A percentile compares a stretch with the other conserved stretches of the same genome.
These are phyloP conservation scores for Cerastis leucographa DNA, from an alignment of 2,888 invertebrate genomes.

Conservation along the genomic window DNA sequence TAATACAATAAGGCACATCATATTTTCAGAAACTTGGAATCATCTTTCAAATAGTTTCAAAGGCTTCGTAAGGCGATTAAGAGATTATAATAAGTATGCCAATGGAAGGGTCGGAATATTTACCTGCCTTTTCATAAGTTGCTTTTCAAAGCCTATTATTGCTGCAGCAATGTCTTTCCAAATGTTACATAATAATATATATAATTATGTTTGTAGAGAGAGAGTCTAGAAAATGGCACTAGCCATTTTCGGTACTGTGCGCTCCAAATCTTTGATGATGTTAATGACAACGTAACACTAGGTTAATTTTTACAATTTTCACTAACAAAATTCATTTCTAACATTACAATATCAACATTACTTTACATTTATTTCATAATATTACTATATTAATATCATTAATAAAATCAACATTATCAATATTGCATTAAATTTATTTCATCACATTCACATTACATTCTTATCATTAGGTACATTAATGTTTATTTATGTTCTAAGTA, in stretches of 20 bases:
- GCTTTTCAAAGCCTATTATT: background rate
- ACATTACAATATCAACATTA: too few species aligned
- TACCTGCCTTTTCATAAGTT: slow-evolving; percentile 4
- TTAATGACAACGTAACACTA: background rate
- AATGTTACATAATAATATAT: background rate
- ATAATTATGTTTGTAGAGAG: background rate
- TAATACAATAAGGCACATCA: background rate
- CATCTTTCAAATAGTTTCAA: slow-evolving; percentile 36
- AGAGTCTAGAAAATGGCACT: too few species aligned
- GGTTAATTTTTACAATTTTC: too few species aligned
- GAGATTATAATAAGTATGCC: slow-evolving; percentile 37
- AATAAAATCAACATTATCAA: too few species aligned
- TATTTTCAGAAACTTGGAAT: slow-evolving; percentile 32
- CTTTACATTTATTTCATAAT: too few species aligned
- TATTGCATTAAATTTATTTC: too few species aligned
- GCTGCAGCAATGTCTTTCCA: background rate
- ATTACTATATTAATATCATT: too few species aligned
- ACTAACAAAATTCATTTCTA: too few species aligned
- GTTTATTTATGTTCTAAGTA: too few species aligned
- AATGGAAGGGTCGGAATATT: slow-evolving; percentile 17
- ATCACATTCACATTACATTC: too few species aligned
- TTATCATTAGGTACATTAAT: too few species aligned
- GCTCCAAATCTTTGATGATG: background rate
- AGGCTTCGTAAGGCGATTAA: slow-evolving; percentile 51
- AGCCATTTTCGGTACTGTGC: background rate